Evolutionary conservation across 2,797 vertebrate genomes (phyloP), one percentile per base, ranked within the genome.

Genomic region (Spea hammondii): DNA sequence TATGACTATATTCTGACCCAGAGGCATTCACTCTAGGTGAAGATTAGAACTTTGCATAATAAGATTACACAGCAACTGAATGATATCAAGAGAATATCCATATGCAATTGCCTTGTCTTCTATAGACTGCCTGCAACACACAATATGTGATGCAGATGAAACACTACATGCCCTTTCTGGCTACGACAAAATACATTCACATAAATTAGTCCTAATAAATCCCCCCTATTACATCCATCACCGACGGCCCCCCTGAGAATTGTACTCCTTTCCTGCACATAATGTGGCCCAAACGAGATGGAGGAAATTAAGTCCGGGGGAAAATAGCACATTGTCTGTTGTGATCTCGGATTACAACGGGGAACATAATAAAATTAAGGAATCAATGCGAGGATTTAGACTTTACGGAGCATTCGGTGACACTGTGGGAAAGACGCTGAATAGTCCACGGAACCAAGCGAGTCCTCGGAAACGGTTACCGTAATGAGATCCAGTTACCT

Each of bases 11-110:
- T 95, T 94, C 91, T 92, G 90, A 94, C 92, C 91, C 93, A 90
- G 86, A 93, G 93, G 93, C 93, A 95, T 96, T 96, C 94, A 96
- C 94, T 95, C 94, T 96, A 96, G 95, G 95, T 96, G 94, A 94
- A 96, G 96, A 97, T 98, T 97, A 95, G 93, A 96, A 95, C 92
- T 98, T 97, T 97, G 95, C 96, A 97, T 98, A 98, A 99, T 97
- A 97, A 96, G 96, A 99, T 99, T 96, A 99, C 95, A 97, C 94
- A 95, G 96, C 95, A 96, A 98, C 94, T 98, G 96, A 96, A 95
- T 96, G 96, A 97, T 97, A 98, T 98, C 96, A 97, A 97, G 96
- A 95, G 93, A 94, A 93, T 92, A 95, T 93, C 96, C 96, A 98
- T 98, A 98, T 97, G 97, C 95, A 96, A 93, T 94, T 93, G 93